Evolutionary conservation across 2,797 vertebrate species (phyloP).

Genomic region (Rhinophrynus dorsalis): DNA sequence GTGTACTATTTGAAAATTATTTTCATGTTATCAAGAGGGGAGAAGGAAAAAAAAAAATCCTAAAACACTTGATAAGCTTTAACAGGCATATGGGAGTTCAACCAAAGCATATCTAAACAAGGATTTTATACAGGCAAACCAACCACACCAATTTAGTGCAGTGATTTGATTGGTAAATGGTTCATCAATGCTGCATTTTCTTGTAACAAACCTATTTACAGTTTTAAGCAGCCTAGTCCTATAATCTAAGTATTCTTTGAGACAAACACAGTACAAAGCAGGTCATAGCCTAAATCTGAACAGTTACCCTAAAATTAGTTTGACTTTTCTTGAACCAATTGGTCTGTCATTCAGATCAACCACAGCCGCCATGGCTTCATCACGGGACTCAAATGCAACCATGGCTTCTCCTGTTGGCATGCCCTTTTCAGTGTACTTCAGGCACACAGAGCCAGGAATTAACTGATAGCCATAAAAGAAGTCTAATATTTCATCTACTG

Average conservation of each 20-base stretch:
- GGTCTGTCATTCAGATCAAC: conserved; percentile 97
- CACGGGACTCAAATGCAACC: conserved; percentile 97
- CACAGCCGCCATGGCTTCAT: conserved; percentile 93
- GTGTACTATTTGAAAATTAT: neutral
- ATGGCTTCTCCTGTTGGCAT: conserved; percentile 97
- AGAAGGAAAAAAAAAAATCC: neutral
- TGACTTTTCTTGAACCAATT: conserved; percentile 96
- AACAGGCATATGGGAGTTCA: neutral
- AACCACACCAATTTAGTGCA: neutral
- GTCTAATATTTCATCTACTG: conserved; percentile 97
- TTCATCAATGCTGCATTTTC: conserved; percentile 61
- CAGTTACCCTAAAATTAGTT: conserved; percentile 88
- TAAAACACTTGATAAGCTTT: neutral
- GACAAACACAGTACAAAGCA: conserved; percentile 73
- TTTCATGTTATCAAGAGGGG: neutral
- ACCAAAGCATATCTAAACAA: conserved; percentile 60
- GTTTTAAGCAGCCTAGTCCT: conserved; percentile 71
- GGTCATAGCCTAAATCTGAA: conserved; percentile 61
- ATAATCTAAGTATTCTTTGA: conserved; percentile 71
- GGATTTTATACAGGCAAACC: neutral
- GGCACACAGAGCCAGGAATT: conserved; percentile 92
- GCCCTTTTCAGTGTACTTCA: conserved; percentile 96
- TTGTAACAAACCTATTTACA: conserved; percentile 66
- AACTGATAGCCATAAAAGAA: conserved; percentile 98
- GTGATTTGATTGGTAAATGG: conserved; percentile 55